Evolutionary conservation across 2,797 vertebrate species (phyloP).

Genomic region (Diceros bicornis): DNA sequence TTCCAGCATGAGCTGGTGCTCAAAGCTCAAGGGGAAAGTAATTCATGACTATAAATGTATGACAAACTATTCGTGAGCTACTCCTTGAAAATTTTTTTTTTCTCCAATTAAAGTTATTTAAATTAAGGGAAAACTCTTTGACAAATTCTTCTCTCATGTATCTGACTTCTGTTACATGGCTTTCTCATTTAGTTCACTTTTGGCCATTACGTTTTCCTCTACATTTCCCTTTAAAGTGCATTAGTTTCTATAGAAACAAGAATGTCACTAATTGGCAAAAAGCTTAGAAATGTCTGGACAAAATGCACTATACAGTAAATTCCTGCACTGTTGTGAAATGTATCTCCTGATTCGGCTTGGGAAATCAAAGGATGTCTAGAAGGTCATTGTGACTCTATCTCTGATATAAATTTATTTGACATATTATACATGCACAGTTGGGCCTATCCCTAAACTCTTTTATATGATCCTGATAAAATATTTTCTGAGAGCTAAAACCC

Average conservation of each 20-base stretch:
- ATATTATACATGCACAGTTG: conserved; percentile 55
- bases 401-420: background rate
- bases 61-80: background rate
- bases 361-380: conserved; percentile 49
- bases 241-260: conserved; percentile 68
- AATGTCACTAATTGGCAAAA: conserved; percentile 48
- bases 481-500: conserved; percentile 62
- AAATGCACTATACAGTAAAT: background rate
- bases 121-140: background rate
- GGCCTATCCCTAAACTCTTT: background rate
- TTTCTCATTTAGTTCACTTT: conserved; percentile 58
- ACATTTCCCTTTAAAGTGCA: conserved; percentile 50
- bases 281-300: conserved; percentile 45
- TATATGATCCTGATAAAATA: conserved; percentile 73
- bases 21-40: conserved; percentile 3
- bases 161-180: background rate
- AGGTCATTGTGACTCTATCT: background rate
- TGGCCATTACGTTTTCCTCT: background rate
- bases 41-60: background rate
- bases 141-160: background rate
- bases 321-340: conserved; percentile 36
- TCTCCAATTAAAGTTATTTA: background rate
- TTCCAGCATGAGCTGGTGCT: background rate
- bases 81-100: conserved; percentile 21
- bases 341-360: conserved; percentile 13